phyloP scores from a whole-genome alignment of 2,888 invertebrate species.

The Zygogramma bicolorata region DNA sequence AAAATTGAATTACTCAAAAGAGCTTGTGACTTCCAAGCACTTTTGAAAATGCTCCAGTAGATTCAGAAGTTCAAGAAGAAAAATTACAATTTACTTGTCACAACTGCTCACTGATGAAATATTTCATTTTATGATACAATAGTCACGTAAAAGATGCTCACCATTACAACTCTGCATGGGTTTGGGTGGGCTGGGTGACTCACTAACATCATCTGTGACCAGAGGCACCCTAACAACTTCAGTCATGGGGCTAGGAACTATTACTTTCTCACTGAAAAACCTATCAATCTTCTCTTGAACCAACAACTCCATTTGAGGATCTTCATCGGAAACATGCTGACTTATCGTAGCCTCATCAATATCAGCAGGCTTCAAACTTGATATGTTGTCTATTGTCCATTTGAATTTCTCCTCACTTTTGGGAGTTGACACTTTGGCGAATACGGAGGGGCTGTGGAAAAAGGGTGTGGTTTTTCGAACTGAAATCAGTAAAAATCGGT shows the following conservation, averaged over 20 bases:
- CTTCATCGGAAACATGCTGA: slow-evolving; percentile 73
- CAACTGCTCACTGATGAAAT: too few relatives aligned
- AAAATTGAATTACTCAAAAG: too few relatives aligned
- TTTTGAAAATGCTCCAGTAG: too few relatives aligned
- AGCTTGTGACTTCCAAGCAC: too few relatives aligned
- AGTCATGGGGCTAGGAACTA: slow-evolving; percentile 65
- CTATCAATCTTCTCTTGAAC: slow-evolving; percentile 78
- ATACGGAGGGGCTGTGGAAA: slow-evolving; percentile 63
- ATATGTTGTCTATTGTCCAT: slow-evolving; percentile 79
- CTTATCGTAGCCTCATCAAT: slow-evolving; percentile 75
- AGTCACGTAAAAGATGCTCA: slow-evolving; percentile 25
- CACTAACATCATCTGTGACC: slow-evolving; percentile 29
- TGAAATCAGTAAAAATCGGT: background rate
- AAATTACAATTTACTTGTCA: too few relatives aligned
- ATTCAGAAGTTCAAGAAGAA: too few relatives aligned
- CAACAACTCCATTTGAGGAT: slow-evolving; percentile 74
- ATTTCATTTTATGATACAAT: too few relatives aligned
- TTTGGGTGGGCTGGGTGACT: background rate
- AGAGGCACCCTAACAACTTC: slow-evolving; percentile 43
- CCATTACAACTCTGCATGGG: slow-evolving; percentile 41
- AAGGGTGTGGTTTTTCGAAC: background rate
- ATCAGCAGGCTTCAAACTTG: slow-evolving; percentile 75
- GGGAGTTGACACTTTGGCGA: slow-evolving; percentile 62
- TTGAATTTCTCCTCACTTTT: slow-evolving; percentile 68
- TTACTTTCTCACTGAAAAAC: slow-evolving; percentile 63